Conservation (phyloP, 2,113 vertebrate species). For the Cyanistes caeruleus region DNA sequence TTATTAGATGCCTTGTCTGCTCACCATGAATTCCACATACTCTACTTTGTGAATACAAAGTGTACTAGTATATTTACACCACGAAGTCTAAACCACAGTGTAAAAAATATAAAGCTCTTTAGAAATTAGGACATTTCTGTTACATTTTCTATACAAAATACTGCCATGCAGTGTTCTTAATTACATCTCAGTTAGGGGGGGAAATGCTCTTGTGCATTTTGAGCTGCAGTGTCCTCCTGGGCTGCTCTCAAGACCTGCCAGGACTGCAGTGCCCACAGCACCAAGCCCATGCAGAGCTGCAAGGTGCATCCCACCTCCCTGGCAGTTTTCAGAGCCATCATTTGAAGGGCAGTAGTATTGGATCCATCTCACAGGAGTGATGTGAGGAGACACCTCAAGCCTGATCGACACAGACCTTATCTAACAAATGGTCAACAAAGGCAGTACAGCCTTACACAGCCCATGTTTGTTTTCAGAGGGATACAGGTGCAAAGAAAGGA, state of each 20-base stretch:
- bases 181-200: neutral
- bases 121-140: neutral
- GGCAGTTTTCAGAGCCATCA: neutral
- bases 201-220: neutral
- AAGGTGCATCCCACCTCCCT: neutral
- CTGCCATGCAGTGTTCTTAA: neutral
- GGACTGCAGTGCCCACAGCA: neutral
- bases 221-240: neutral
- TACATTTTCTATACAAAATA: neutral
- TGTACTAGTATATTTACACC: neutral
- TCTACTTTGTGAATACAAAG: constrained; percentile 9
- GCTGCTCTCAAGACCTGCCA: neutral
- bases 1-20: neutral
- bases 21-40: neutral
- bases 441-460: neutral
- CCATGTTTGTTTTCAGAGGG: neutral
- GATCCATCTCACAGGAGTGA: neutral
- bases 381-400: neutral
- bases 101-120: neutral
- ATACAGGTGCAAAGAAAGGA: neutral
- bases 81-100: neutral
- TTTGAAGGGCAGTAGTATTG: neutral
- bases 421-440: neutral
- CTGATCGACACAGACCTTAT: neutral
- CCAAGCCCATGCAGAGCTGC: neutral